Evolutionary conservation across 2,888 invertebrate species (phyloP).

Genomic region (Conus canariensis): DNA sequence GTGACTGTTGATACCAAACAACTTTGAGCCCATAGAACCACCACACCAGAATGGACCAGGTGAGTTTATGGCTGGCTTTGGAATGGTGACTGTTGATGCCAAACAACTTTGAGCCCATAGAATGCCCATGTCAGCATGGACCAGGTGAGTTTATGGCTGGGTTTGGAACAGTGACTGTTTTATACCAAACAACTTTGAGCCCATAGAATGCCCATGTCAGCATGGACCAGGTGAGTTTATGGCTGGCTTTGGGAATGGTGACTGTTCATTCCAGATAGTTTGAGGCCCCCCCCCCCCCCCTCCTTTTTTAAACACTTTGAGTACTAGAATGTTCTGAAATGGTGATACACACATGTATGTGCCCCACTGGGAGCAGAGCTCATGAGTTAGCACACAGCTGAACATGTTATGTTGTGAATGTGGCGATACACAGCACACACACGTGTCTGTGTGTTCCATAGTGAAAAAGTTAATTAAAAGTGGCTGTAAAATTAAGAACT

Average conservation of each 20-base stretch:
- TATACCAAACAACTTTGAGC: slow-evolving; percentile 88
- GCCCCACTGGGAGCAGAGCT: no score
- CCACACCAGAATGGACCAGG: slow-evolving; percentile 64
- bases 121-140: slow-evolving; percentile 57
- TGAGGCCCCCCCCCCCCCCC: slow-evolving; percentile 84
- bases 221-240: slow-evolving; percentile 64
- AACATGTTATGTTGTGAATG: no score
- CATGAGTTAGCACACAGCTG: no score
- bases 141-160: slow-evolving; percentile 59
- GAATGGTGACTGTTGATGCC: no score
- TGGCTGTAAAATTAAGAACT: no score
- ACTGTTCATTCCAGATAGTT: slow-evolving; percentile 83
- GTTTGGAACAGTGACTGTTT: no score
- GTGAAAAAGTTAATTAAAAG: no score
- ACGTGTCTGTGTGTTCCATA: no score
- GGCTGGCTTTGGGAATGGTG: no score
- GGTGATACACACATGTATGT: no score
- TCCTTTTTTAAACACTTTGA: neutral
- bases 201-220: slow-evolving; percentile 78
- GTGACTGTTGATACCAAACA: slow-evolving; percentile 74
- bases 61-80: slow-evolving; percentile 33
- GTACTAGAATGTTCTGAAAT: no score
- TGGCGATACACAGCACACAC: no score
- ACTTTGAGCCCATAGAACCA: slow-evolving; percentile 84
- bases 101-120: slow-evolving; percentile 90